Conservation (phyloP, 2,797 vertebrate species). For the Crax fasciolata region DNA sequence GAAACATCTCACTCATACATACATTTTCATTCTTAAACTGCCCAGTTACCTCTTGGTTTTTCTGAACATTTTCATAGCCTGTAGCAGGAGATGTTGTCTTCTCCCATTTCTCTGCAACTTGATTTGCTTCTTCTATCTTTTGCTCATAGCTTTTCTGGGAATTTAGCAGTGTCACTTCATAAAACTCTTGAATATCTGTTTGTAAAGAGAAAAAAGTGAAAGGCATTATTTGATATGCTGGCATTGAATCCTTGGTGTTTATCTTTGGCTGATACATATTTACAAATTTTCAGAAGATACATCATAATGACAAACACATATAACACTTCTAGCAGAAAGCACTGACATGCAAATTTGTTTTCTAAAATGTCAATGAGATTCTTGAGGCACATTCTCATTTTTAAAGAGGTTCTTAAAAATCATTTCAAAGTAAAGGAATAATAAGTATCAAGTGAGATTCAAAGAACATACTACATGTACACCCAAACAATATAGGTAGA, state of each 20-base stretch:
- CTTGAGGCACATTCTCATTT: neutral
- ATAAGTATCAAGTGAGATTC: neutral
- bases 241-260: neutral
- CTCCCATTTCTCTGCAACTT: constrained; percentile 92
- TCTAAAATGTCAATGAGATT: neutral
- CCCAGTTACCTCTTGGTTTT: constrained; percentile 84
- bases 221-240: neutral
- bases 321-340: neutral
- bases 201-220: constrained; percentile 62
- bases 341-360: neutral
- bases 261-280: neutral
- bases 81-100: constrained; percentile 81
- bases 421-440: neutral
- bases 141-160: constrained; percentile 92
- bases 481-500: neutral
- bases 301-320: neutral
- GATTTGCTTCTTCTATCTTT: constrained; percentile 92
- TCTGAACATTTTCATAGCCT: constrained; percentile 76
- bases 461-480: neutral
- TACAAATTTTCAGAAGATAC: neutral
- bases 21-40: neutral
- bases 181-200: constrained; percentile 98
- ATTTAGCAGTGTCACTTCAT: constrained; percentile 94
- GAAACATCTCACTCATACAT: neutral
- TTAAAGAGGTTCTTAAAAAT: neutral